phyloP scores from a whole-genome alignment of 2,113 vertebrate species.

The Phaethornis superciliosus region DNA sequence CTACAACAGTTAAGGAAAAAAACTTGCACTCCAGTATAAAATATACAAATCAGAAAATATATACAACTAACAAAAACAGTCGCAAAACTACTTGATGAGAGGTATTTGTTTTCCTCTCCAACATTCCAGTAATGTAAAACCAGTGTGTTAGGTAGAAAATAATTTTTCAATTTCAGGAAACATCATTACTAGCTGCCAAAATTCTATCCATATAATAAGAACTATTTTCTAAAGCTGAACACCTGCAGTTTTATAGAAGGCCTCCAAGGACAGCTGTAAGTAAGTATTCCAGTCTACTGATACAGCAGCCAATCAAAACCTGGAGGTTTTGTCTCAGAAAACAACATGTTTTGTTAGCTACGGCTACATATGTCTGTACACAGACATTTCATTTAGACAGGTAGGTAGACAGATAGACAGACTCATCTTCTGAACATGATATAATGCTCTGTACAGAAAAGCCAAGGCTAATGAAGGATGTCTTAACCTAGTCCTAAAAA shows the following conservation, averaged over 20 bases:
- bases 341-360: slow-evolving; percentile 36
- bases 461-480: background rate
- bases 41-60: slow-evolving; percentile 78
- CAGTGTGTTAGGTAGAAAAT: slow-evolving; percentile 81
- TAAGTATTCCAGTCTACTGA: slow-evolving; percentile 75
- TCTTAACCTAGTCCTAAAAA: background rate
- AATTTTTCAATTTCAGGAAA: slow-evolving; percentile 86
- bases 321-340: slow-evolving; percentile 54
- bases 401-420: background rate
- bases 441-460: background rate
- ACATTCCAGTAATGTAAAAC: slow-evolving; percentile 83
- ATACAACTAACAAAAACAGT: slow-evolving; percentile 79
- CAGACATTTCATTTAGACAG: background rate
- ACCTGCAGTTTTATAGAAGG: slow-evolving; percentile 83
- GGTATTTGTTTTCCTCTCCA: slow-evolving; percentile 57
- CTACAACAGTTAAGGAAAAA: slow-evolving; percentile 72
- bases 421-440: background rate
- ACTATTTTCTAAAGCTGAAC: slow-evolving; percentile 84
- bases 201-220: slow-evolving; percentile 79
- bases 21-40: slow-evolving; percentile 68
- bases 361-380: background rate
- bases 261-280: slow-evolving; percentile 76
- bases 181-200: slow-evolving; percentile 82
- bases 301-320: slow-evolving; percentile 79
- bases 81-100: slow-evolving; percentile 74